phyloP scores from a whole-genome alignment of 1,140 invertebrate species.

The Ceratoteleas bidentatus region DNA sequence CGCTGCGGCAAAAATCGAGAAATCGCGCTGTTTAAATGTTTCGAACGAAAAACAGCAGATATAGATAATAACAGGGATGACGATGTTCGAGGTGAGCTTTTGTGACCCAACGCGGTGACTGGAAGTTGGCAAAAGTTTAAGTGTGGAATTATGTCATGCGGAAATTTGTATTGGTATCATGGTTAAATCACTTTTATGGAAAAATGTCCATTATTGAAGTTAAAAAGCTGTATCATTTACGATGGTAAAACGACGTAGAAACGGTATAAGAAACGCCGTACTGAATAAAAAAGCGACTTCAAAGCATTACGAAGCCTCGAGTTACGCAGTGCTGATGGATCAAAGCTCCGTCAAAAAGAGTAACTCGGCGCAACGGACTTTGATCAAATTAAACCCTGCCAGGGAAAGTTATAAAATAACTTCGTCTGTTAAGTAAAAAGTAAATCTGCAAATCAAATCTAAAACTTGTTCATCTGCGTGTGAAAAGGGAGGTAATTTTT shows the following conservation, averaged over 20 bases:
- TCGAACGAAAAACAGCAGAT: no score
- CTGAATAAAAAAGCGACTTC: conserved; percentile 64
- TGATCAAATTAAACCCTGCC: conserved; percentile 62
- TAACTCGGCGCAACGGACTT: conserved; percentile 50
- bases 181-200: conserved; percentile 30
- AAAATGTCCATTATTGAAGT: conserved; percentile 43
- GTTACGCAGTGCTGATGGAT: conserved; percentile 64
- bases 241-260: conserved; percentile 49
- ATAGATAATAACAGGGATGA: no score
- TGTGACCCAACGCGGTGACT: no score
- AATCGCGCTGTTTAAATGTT: neutral
- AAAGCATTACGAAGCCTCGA: conserved; percentile 57
- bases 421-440: conserved; percentile 59
- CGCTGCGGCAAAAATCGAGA: neutral
- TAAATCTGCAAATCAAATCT: conserved; percentile 48
- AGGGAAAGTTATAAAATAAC: conserved; percentile 64
- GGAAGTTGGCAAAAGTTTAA: neutral
- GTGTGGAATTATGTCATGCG: conserved; percentile 7
- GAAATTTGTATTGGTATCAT: conserved; percentile 17
- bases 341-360: conserved; percentile 60
- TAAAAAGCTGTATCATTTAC: conserved; percentile 53
- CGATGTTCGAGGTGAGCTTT: no score
- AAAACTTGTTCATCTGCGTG: conserved; percentile 46
- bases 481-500: conserved; percentile 37
- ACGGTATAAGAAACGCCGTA: conserved; percentile 58